Base-by-base conservation (phyloP, 1,140 invertebrate species). In the Aphis gossypii region DNA sequence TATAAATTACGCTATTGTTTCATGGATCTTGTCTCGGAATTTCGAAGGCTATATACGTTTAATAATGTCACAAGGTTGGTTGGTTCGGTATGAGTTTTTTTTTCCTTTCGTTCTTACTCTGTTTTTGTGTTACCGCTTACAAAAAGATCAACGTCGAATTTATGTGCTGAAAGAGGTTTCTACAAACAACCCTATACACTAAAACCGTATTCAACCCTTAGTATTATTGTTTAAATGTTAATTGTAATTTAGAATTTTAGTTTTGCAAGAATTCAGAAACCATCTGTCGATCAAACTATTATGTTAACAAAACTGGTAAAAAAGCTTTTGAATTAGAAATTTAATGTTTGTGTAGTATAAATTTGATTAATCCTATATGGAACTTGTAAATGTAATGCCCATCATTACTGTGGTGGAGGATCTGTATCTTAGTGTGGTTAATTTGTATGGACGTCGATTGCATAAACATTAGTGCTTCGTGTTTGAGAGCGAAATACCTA, bases 281-380 rank as follows among this genome's bases (percentile, higher is more conserved):
- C 38, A 44, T 90, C 38, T 68, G 89, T 90, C 89, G 23, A 90
- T 68, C 54, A 90, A 90, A 60, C 54, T 90, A n/a, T n/a, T 44
- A 68, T 90, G 56, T 90, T 60, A 44, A 90, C 89, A 44, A 60
- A 46, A 44, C 14, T 56, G 25, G 23, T n/a, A 60, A 41, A 44
- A 41, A 60, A 56, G 56, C 89, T 68, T 90, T 90, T 90, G 54
- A 90, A 90, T 90, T 90, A 90, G 68, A n/a, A 90, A 90, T 90
- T 68, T 68, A 25, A 44, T 68, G 54, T 68, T 68, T 68, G 35
- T 90, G 54, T 41, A 90, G 21, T 90, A 60, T 44, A 44, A 90
- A 38, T 90, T 90, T 90, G 38, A 56, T 90, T 90, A 90, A 90
- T 90, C 56, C 89, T 68, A 25, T 68, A 56, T 90, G 14, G 11